Percentiles rank a stretch among this genome's conserved stretches.
These are phyloP conservation scores for Casuarius casuarius DNA, from an alignment of 2,113 vertebrate species.

Conservation along the genomic window DNA sequence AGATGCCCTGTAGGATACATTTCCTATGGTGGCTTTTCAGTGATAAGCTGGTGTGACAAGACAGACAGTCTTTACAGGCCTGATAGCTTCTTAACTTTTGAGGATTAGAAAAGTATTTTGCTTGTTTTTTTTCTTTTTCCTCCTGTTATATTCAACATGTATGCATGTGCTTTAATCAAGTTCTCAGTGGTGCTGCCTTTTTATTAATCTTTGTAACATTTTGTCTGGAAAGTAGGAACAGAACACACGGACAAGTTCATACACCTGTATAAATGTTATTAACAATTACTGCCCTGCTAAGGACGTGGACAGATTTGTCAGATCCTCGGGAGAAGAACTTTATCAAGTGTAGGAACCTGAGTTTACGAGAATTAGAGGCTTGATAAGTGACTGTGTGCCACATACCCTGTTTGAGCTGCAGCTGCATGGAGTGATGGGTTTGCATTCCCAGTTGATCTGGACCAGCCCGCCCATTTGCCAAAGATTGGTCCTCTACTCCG, in stretches of 20 bases:
- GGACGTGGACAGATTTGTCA: not conserved
- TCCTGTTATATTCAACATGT: not conserved
- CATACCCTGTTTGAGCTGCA: not conserved
- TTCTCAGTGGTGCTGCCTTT: not conserved
- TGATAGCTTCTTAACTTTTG: conserved; percentile 11
- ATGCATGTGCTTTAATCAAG: not conserved
- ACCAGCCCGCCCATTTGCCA: not conserved
- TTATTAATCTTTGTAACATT: not conserved
- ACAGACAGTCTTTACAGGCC: not conserved
- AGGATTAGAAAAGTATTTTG: not conserved
- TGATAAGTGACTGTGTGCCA: not conserved
- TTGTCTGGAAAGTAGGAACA: conserved; percentile 5
- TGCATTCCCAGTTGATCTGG: not conserved
- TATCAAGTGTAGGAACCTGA: not conserved
- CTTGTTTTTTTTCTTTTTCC: not conserved
- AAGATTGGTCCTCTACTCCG: not conserved
- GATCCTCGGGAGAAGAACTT: not conserved
- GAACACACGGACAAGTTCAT: not conserved
- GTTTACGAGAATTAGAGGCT: not conserved
- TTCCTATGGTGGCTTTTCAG: not conserved
- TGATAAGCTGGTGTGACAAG: not conserved
- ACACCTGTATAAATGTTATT: conserved; percentile 37
- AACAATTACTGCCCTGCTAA: not conserved
- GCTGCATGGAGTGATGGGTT: not conserved
- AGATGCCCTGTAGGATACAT: not conserved